Conservation (phyloP, 2,797 vertebrate genomes). For the Diplodus puntazzo region DNA sequence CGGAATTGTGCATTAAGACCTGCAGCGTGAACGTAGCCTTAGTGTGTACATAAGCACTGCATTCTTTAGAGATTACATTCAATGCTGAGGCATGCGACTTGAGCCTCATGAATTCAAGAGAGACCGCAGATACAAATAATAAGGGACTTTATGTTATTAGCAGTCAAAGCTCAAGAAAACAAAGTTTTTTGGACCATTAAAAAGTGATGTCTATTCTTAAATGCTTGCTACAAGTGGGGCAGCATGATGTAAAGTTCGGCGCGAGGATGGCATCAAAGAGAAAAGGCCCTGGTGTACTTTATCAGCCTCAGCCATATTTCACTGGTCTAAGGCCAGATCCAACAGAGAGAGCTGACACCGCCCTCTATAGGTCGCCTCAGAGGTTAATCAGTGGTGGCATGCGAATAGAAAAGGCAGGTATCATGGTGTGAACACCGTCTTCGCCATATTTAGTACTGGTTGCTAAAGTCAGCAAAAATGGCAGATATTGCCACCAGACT, state of each 20-base stretch:
- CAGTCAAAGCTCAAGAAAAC: not conserved
- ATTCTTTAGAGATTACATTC: not conserved
- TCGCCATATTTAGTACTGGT: not conserved
- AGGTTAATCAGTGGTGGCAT: not conserved
- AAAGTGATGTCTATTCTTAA: not conserved
- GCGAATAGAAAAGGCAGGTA: not conserved
- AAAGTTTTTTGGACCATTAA: not conserved
- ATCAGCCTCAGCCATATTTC: not conserved
- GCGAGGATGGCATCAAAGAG: not conserved
- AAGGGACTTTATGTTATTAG: not conserved
- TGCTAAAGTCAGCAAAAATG: not conserved
- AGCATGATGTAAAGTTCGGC: too few species aligned
- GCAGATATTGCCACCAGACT: not conserved
- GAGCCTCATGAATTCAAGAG: too few species aligned
- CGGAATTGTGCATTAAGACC: too few species aligned
- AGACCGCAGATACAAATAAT: too few species aligned
- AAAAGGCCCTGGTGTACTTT: not conserved
- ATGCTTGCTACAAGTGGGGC: too few species aligned
- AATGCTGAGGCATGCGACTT: too few species aligned
- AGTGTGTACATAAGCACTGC: not conserved
- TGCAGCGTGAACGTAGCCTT: too few species aligned
- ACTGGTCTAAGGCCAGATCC: not conserved
- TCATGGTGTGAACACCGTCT: not conserved
- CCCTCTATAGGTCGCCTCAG: not conserved
- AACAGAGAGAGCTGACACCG: not conserved